Evolutionary conservation across 2,888 invertebrate genomes (phyloP).

Genomic region (Drosophila monieri): DNA sequence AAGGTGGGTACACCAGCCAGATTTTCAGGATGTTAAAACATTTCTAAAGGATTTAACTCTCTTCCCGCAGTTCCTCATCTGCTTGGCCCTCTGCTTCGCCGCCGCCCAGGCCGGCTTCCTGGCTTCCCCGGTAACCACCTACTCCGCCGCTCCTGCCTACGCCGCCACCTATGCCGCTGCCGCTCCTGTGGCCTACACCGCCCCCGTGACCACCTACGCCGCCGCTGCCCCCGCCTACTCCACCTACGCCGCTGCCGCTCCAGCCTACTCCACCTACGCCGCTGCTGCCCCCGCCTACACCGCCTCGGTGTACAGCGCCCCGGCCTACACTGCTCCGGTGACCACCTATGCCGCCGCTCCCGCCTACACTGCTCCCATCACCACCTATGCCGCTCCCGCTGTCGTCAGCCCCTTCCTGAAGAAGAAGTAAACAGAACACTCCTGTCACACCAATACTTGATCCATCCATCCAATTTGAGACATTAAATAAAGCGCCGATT

Average conservation of each 20-base stretch:
- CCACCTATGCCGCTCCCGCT: constrained; percentile 67
- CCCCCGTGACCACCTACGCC: constrained; percentile 55
- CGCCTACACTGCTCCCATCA: constrained; percentile 54
- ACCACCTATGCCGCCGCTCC: constrained; percentile 52
- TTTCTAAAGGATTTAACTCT: constrained; percentile 20
- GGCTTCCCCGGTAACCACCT: constrained; percentile 54
- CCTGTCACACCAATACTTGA: background rate
- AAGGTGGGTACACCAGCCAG: constrained; percentile 50
- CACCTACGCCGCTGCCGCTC: constrained; percentile 57
- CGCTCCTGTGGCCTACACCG: constrained; percentile 54
- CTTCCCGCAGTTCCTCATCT: constrained; percentile 72
- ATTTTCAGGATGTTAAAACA: background rate
- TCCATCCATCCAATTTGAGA: constrained; percentile 19
- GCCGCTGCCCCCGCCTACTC: constrained; percentile 58
- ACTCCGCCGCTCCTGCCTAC: constrained; percentile 56
- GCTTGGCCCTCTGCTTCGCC: constrained; percentile 78
- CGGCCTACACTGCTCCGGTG: constrained; percentile 45
- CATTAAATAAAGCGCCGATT: constrained; percentile 49
- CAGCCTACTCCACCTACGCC: constrained; percentile 54
- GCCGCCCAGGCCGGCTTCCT: constrained; percentile 75
- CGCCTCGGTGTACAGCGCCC: constrained; percentile 50
- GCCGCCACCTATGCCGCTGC: constrained; percentile 58
- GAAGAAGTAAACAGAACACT: constrained; percentile 65
- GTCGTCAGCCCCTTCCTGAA: constrained; percentile 67
- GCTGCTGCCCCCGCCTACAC: constrained; percentile 61